Base-by-base conservation (phyloP, 64 coral and sea anemone genomes). In the Cladopsammia gracilis region DNA sequence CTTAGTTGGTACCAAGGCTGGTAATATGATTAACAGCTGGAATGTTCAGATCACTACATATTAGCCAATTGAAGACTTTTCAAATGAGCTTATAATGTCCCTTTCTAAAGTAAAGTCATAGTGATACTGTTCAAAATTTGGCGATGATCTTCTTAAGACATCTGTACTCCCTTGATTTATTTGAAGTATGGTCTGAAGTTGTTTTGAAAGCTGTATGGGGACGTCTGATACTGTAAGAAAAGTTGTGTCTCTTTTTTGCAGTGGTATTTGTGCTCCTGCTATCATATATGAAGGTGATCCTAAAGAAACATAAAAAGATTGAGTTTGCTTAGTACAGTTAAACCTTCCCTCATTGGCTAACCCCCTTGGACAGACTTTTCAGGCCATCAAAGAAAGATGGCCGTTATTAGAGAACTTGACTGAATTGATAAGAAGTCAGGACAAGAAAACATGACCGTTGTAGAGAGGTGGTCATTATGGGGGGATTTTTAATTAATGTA, bases 71-170 rank as follows among this genome's bases (percentile, higher is more conserved):
- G 12, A 22, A 71, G 22, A 18, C 3, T 24, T 62, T 44, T 85
- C 70, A 70, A 73, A 25, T 0, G 79, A 51, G 7, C 43, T 62
- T 11, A 96, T 4, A 42, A 96, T 85, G 58, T 77, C 75, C 70
- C 78, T 96, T 43, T 96, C 95, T 62, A 96, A 62, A 52, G 83
- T 73, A 88, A 96, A 96, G 53, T 96, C 90, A 78, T 93, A 96
- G 1, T 78, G 12, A 59, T 75, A 96, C 12, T 93, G 77, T 58
- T 83, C 90, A 79, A 93, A 58, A 53, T 89, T 78, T 70, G 80
- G 79, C 25, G 48, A 23, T 20, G 59, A 54, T 74, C 43, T 80
- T 45, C 19, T 19, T 4, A 79, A 20, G 5, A 52, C 20, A 43
- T 88, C 70, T 58, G 48, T 20, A 25, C 26, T n/a, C 58, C 65